Evolutionary conservation across 2,113 vertebrate genomes (phyloP), one percentile per base, ranked within the genome.

Genomic region (Mixornis gularis): DNA sequence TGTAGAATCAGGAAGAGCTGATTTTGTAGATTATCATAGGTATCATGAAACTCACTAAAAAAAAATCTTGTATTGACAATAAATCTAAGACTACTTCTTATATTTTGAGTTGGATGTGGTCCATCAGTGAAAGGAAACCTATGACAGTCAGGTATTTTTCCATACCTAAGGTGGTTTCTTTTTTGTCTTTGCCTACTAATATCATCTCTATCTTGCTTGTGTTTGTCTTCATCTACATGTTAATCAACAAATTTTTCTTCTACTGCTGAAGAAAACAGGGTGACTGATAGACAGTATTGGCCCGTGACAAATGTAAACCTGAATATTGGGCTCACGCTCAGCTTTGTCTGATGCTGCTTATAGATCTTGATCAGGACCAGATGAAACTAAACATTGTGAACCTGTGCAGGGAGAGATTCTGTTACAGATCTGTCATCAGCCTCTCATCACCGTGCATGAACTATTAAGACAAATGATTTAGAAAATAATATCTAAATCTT

Each of bases 91-190:
- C 2, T 1, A 5, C 49, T 65, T 89, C 62, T 62, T 44, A 58
- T 22, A 59, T 63, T 74, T 82, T 74, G 24, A 63, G 8, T 17
- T 62, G 8, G 2, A 8, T 68, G 2, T 13, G n/a, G 9, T 51
- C 17, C 8, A 21, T 36, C 24, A 43, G 3, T 48, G 32, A 76
- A 79, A 69, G 19, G 7, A 53, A 7, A 55, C 6, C 4, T 62
- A 9, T 13, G 19, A 44, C 4, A 62, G 17, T 3, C 15, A 69
- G 11, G 24, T 58, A 17, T 26, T 52, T 81, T 80, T 87, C 70
- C 41, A 29, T 21, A 43, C 3, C 3, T 25, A 30, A 16, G 1
- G 3, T 17, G 3, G 6, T 24, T 19, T 16, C 2, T 7, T 9
- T 72, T 72, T 82, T 32, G 17, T 15, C 4, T 53, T 12, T 72